A percentile compares a stretch with the other conserved stretches of the same genome.
These are phyloP conservation scores for Parambassis ranga DNA, from an alignment of 2,797 vertebrate species.

Conservation along the genomic window DNA sequence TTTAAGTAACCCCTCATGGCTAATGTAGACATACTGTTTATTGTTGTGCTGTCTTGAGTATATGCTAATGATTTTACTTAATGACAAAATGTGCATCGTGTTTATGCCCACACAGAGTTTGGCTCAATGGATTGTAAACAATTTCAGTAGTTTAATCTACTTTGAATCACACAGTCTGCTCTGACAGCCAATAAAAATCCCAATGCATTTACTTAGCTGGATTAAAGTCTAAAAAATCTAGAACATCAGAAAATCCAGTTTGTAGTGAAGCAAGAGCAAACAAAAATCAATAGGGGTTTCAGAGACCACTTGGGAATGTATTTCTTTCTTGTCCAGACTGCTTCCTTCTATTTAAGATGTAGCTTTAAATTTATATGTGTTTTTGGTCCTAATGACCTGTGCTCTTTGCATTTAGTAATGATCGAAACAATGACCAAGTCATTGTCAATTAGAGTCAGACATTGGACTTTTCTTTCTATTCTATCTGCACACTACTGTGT, in stretches of 20 bases:
- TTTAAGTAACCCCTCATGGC: too few species aligned
- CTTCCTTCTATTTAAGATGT: slow-evolving; percentile 9
- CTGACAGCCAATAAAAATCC: too few species aligned
- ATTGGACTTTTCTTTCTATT: slow-evolving; percentile 6
- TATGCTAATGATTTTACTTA: too few species aligned
- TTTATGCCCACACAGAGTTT: too few species aligned
- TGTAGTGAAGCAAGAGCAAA: too few species aligned
- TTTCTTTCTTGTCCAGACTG: background rate
- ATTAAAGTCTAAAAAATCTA: background rate
- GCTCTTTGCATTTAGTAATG: background rate
- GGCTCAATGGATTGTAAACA: too few species aligned
- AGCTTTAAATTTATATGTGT: background rate
- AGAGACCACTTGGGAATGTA: too few species aligned
- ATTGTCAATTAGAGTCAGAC: slow-evolving; percentile 7
- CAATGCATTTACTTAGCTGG: too few species aligned
- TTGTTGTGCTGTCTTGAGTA: too few species aligned
- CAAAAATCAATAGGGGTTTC: slow-evolving; percentile 22
- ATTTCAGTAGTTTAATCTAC: background rate
- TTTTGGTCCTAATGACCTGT: background rate
- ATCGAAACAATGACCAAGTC: background rate
- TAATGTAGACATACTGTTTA: too few species aligned
- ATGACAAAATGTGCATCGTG: background rate
- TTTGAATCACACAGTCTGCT: too few species aligned
- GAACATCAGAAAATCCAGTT: slow-evolving; percentile 13
- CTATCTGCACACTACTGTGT: background rate